Percentiles rank a stretch among this genome's conserved stretches.
These are phyloP conservation scores for Tapirus terrestris DNA, from an alignment of 2,113 vertebrate species.

Conservation along the genomic window DNA sequence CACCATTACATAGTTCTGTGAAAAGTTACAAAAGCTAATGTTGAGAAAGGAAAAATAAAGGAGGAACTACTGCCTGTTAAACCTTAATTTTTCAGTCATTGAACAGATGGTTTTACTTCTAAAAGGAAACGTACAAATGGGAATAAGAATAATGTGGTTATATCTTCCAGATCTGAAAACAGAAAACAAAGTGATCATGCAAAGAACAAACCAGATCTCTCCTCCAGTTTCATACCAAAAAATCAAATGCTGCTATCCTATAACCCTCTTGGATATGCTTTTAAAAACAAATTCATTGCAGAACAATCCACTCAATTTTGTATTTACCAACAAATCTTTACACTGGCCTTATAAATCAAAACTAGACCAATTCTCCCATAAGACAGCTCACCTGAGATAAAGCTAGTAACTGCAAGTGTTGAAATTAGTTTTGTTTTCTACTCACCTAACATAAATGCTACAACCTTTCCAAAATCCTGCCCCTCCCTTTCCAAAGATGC, in stretches of 20 bases:
- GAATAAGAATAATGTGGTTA: neutral
- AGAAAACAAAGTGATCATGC: neutral
- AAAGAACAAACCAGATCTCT: slow-evolving; percentile 14
- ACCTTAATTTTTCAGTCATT: neutral
- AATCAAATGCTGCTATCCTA: slow-evolving; percentile 3
- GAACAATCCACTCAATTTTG: neutral
- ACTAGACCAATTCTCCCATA: neutral
- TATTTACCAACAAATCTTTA: slow-evolving; percentile 14
- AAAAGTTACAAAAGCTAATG: slow-evolving; percentile 47
- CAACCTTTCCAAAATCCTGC: neutral
- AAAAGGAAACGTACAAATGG: slow-evolving; percentile 26
- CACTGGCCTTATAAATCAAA: neutral
- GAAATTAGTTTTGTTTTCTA: neutral
- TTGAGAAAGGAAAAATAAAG: slow-evolving; percentile 11
- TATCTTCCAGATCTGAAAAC: neutral
- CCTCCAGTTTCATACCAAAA: neutral
- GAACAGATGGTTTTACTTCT: slow-evolving; percentile 6
- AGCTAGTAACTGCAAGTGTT: neutral
- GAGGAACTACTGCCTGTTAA: neutral
- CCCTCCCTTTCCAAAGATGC: neutral
- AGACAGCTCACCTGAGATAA: slow-evolving; percentile 15
- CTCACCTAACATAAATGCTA: neutral
- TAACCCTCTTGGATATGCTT: neutral
- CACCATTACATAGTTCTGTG: neutral
- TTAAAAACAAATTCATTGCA: neutral